Base-by-base conservation (phyloP, 1,140 invertebrate species). In the Neelides sp. region DNA sequence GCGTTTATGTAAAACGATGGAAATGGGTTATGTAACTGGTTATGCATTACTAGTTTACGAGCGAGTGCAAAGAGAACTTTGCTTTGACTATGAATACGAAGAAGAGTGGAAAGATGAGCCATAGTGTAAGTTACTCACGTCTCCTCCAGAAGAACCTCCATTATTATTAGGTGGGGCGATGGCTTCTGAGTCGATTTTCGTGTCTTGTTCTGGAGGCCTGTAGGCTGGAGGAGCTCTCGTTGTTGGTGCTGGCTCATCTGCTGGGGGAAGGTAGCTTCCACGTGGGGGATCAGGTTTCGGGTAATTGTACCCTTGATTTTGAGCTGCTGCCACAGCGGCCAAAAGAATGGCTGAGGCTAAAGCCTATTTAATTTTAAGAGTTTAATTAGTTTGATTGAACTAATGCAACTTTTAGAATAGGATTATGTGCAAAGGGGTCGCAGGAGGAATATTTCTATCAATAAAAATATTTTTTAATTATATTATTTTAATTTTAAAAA, bases 241-340 rank as follows among this genome's bases (percentile, higher is more conserved):
- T 39, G 46, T 30, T 23, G 17, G 46, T 12, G 46, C 22, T 3
- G 46, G 23, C 4, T 3, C 10, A n/a, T 20, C 19, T 40, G 37
- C 19, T 15, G 5, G 37, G 37, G 8, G 10, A 10, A 10, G 10
- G 37, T 40, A 40, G 13, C 10, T 13, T 20, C 5, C 8, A 19
- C 5, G 10, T 20, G 37, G 37, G 5, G 37, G 37, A 13, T 45
- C 42, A 3, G 42, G 42, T 27, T 26, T 28, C 24, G 3, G 22
- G 42, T 45, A 45, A 19, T 45, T 28, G 20, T 45, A 43, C 4
- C 41, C 41, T 8, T 17, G 7, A 20, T 8, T 10, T 20, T 45
- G 42, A 17, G 41, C 41, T 19, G 23, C n/a, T n/a, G 19, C 42
- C 10, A 7, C 8, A 4, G 20, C 42, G n/a, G 41, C 41, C 4